Evolutionary conservation across 2,888 invertebrate genomes (phyloP), one percentile per base, ranked within the genome.

Genomic region (Antheraea assamensis): DNA sequence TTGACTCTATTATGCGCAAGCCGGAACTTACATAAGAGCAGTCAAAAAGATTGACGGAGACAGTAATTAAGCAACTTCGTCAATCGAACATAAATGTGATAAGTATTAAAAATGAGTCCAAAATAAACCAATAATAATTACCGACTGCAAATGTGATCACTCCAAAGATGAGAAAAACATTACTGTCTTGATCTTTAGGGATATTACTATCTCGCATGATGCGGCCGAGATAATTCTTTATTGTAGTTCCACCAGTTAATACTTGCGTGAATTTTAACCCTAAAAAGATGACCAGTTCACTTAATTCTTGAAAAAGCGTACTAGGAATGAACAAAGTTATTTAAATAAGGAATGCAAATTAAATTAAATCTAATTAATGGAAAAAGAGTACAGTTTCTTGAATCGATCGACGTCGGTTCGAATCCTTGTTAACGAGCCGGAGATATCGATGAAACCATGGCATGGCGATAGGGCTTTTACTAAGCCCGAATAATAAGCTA

Each of bases 181-280:
- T 76, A 0, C 77, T 75, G 19, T 80, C 66, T 27, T 78, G 70
- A 0, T 81, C 31, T 72, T 85, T 75, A 0, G 75, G 70, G 21
- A 85, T 74, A 3, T 82, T 76, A 58, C 86, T 85, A 70, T 88
- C 85, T 3, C 76, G 68, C 73, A 88, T 80, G 17, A 88, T 88
- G 47, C 68, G 75, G 3, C 81, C 82, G 55, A 88, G 76, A 73
- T 88, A 88, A 31, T 87, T 85, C 72, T 77, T 82, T 64, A 87
- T 83, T 8, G 83, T 80, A 3, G 77, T 76, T 0, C 80, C 77
- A 0, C 89, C 89, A 0, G 85, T 84, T 84, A 88, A 80, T 75
- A 88, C 82, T 74, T 82, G 81, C 2, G 84, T 82, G 55, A 84
- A 73, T 76, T 86, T 88, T 73, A 88, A 73, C 31, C 85, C 88